Evolutionary conservation across 2,888 invertebrate genomes (phyloP), one percentile per base, ranked within the genome.

Genomic region (Ariolimax columbianus): DNA sequence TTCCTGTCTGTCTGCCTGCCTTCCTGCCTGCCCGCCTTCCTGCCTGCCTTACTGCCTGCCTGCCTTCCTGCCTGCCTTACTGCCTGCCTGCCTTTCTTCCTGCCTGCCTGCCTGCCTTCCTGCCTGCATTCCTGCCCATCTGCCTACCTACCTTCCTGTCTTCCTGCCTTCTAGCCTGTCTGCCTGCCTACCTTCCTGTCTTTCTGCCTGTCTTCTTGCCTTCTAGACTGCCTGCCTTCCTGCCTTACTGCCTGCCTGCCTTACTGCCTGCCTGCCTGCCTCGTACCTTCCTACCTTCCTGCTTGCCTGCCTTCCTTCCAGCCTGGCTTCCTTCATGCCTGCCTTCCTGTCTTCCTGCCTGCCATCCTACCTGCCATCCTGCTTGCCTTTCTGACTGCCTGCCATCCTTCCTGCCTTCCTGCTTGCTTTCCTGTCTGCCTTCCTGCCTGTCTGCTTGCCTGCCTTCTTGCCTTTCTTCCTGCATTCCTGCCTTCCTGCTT

Each of bases 371-470:
- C 40, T 77, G 55, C 79, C 72, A 73, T 6, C 72, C 40, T 47
- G 23, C 47, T 43, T 73, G 33, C 73, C 73, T 73, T 7, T 51
- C 36, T 82, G 73, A 73, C 55, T 82, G 55, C 72, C 72, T 81
- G 47, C 72, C 51, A 51, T 3, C 43, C 73, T 82, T 33, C 38
- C 59, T 77, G 47, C 47, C 33, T 68, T 36, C 36, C 68, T 68
- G 68, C 36, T 14, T 82, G 47, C 70, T 17, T 55, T 6, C 40
- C 59, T 77, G 38, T 26, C 40, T 82, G 43, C 47, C 75, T 82
- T 40, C 43, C 75, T 82, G 43, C 40, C 43, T 82, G 66, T 36
- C 59, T 77, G 75, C n/a, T 43, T 43, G 73, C n/a, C 73, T 73
- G 73, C 43, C 43, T 73, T 26, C n/a, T 26, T 73, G 73, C n/a